These are phyloP conservation scores for Latrodectus hesperus DNA, from an alignment of 2,888 invertebrate genomes.

Conservation along the genomic window DNA sequence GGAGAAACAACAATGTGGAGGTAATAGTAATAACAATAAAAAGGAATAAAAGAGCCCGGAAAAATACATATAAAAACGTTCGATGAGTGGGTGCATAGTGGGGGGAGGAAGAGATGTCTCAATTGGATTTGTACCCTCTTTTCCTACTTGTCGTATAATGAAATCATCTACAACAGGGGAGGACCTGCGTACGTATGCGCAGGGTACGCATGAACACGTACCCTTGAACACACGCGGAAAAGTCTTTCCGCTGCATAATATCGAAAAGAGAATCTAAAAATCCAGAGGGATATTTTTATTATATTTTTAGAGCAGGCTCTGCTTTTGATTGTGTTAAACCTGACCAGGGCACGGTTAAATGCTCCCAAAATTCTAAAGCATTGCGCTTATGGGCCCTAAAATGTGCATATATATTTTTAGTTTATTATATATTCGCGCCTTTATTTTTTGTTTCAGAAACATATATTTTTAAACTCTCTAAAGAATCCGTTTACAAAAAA, in stretches of 20 bases:
- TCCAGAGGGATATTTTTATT: slow-evolving; percentile 10
- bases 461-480: too few species aligned
- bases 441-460: too few species aligned
- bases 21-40: slow-evolving; percentile 69
- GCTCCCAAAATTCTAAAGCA: too few species aligned
- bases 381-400: too few species aligned
- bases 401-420: too few species aligned
- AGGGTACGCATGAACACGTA: slow-evolving; percentile 45
- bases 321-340: too few species aligned
- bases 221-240: background rate
- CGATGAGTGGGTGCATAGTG: slow-evolving; percentile 16
- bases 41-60: slow-evolving; percentile 41
- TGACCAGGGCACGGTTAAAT: too few species aligned
- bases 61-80: slow-evolving; percentile 68
- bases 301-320: too few species aligned
- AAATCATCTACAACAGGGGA: slow-evolving; percentile 50
- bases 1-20: slow-evolving; percentile 53
- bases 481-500: too few species aligned
- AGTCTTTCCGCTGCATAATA: slow-evolving; percentile 42
- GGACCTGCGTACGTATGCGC: slow-evolving; percentile 23
- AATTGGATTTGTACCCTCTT: slow-evolving; percentile 66
- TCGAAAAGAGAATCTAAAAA: slow-evolving; percentile 15
- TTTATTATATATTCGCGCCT: too few species aligned
- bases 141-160: slow-evolving; percentile 53
- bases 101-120: slow-evolving; percentile 8